phyloP scores from a whole-genome alignment of 2,113 vertebrate genomes.

The Pangasianodon hypophthalmus region DNA sequence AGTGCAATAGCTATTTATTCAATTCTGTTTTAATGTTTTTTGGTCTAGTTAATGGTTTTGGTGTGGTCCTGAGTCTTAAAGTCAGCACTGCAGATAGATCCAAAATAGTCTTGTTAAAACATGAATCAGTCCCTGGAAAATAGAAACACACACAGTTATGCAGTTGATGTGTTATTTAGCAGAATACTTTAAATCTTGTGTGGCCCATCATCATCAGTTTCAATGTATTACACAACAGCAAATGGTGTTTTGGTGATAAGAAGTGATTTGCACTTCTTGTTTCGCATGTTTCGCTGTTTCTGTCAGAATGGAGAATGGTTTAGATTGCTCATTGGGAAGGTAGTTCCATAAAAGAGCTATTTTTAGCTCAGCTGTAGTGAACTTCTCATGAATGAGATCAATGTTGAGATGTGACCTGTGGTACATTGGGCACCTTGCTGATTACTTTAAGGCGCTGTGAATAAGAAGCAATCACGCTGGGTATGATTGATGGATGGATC shows the following conservation, averaged over 20 bases:
- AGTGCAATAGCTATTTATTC: background rate
- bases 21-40: background rate
- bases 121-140: background rate
- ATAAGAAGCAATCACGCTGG: background rate
- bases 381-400: constrained; percentile 28
- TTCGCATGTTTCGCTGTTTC: background rate
- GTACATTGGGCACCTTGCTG: background rate
- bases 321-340: background rate
- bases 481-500: background rate
- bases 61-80: background rate
- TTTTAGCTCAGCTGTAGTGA: constrained; percentile 1
- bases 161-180: background rate
- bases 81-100: background rate
- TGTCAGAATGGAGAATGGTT: background rate
- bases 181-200: background rate
- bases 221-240: constrained; percentile 20
- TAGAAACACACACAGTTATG: background rate
- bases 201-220: background rate
- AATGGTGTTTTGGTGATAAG: background rate
- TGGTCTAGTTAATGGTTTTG: background rate
- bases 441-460: background rate
- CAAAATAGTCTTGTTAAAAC: background rate
- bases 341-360: background rate
- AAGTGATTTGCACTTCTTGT: background rate
- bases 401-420: background rate